phyloP scores from a whole-genome alignment of 2,113 vertebrate genomes.

The Cervus canadensis region DNA sequence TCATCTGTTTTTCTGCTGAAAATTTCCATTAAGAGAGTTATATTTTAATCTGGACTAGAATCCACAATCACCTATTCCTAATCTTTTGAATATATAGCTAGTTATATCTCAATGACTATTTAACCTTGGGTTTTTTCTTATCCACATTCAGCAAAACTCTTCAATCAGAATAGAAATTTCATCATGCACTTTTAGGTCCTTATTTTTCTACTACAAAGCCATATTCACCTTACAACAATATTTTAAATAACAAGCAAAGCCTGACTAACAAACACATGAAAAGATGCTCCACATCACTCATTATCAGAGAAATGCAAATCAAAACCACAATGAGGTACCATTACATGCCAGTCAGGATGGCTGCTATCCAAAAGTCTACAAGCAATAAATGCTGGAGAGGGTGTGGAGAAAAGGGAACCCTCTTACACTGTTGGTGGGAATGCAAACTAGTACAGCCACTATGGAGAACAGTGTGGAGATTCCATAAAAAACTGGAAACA shows the following conservation, averaged over 20 bases:
- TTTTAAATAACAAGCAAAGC: background rate
- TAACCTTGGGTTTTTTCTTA: background rate
- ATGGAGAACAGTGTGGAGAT: no score
- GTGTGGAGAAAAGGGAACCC: no score
- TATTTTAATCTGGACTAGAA: slow-evolving; percentile 39
- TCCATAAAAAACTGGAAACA: no score
- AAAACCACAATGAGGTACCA: no score
- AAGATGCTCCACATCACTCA: no score
- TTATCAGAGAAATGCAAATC: no score
- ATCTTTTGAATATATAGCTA: background rate
- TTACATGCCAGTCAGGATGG: no score
- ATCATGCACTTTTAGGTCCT: background rate
- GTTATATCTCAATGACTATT: background rate
- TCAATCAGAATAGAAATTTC: background rate
- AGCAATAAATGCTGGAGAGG: no score
- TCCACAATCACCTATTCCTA: background rate
- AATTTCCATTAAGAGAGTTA: slow-evolving; percentile 29
- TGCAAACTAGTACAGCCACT: no score
- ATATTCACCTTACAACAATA: background rate
- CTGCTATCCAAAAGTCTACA: no score
- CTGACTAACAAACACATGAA: background rate
- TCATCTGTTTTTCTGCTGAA: slow-evolving; percentile 33
- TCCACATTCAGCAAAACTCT: background rate
- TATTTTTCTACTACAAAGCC: background rate
- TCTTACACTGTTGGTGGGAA: no score